Evolutionary conservation across 2,797 vertebrate species (phyloP).

Genomic region (Falco rusticolus): DNA sequence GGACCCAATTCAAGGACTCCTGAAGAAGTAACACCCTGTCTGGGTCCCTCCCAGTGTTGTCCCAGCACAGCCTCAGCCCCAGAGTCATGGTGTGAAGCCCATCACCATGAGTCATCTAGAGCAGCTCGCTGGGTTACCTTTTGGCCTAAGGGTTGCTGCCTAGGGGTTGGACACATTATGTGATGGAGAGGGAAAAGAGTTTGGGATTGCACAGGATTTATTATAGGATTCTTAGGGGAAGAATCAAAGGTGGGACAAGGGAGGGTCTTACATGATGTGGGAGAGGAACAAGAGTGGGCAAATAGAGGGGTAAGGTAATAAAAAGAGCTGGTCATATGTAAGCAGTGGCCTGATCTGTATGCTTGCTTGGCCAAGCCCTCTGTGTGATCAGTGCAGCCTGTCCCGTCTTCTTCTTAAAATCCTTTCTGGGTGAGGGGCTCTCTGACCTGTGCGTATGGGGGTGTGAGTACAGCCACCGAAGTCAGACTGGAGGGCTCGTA

Average conservation of each 20-base stretch:
- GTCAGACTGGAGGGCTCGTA: background rate
- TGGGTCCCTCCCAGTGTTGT: background rate
- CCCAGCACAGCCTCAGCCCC: background rate
- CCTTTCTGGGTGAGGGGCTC: background rate
- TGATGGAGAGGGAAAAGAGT: background rate
- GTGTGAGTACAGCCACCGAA: background rate
- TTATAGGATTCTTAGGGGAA: background rate
- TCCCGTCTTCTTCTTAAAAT: background rate
- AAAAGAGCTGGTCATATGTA: rapidly evolving
- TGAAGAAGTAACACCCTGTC: background rate
- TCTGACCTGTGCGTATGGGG: background rate
- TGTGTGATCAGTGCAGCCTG: background rate
- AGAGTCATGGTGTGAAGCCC: background rate
- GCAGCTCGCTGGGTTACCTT: background rate
- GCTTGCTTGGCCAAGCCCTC: background rate
- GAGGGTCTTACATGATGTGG: background rate
- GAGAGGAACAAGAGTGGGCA: background rate
- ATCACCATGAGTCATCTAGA: background rate
- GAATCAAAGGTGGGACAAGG: background rate
- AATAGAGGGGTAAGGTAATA: background rate
- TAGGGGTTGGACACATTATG: background rate
- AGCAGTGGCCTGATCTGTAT: background rate
- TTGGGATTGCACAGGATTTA: background rate
- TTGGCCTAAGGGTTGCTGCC: background rate
- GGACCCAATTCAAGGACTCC: too few relatives aligned